Evolutionary conservation across 2,797 vertebrate genomes (phyloP), one percentile per base, ranked within the genome.

Genomic region (Sciurus vulgaris): DNA sequence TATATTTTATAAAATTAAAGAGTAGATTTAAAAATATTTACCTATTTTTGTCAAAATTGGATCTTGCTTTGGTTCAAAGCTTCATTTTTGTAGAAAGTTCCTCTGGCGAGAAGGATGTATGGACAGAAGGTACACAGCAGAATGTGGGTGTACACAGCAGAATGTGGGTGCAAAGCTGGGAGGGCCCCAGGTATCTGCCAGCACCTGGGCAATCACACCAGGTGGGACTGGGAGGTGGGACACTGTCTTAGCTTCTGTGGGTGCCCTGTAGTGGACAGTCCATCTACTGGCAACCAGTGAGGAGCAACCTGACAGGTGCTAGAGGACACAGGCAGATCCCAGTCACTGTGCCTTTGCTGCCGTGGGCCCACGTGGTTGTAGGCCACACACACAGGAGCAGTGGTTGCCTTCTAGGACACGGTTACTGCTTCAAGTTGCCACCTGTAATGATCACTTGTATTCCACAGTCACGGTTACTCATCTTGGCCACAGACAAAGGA

Each of bases 181-280:
- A n/a, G 47, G 49, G 11, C 4, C 2, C 20, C 49, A 35, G 76
- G 76, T 4, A 35, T 24, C 49, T 20, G 0, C 33, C 7, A 2
- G 49, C 10, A 22, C 33, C 12, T 0, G 1, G 22, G 30, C 2
- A 1, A 24, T 5, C 33, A 7, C 20, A 3, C 14, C 12, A 10
- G 13, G 76, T 78, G 18, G 76, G 49, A 22, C 3, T 2, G 11
- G 17, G 49, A n/a, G 49, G 6, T 1, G 10, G 38, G 76, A 49
- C 20, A 20, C 17, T 5, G 7, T 17, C 61, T 63, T 30, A 26
- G 15, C 7, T 35, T n/a, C 67, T 35, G 67, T 35, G 63, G 49
- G 47, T 17, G 22, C 11, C 5, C 24, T 33, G 30, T 30, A n/a
- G 33, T 35, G 76, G 14, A 54, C 49, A 13, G 17, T 20, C 51